phyloP scores from a whole-genome alignment of 2,888 invertebrate species.

The Polyploca ridens region DNA sequence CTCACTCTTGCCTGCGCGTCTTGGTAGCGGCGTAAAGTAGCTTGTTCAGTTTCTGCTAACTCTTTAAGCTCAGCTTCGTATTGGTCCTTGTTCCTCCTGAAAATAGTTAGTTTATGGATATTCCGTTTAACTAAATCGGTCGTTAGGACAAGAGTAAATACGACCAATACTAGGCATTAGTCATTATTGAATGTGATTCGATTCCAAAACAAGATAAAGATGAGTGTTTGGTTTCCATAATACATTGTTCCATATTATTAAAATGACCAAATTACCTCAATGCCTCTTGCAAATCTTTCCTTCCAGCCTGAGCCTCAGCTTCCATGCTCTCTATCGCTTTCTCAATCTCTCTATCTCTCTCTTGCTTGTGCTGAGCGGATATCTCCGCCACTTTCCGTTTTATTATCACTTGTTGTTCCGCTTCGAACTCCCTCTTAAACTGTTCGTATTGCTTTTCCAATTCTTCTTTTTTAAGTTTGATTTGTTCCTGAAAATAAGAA shows the following conservation, averaged over 20 bases:
- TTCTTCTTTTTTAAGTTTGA: slow-evolving; percentile 85
- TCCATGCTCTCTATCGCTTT: slow-evolving; percentile 88
- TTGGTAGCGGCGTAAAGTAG: slow-evolving; percentile 87
- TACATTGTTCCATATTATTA: no score
- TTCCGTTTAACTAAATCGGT: no score
- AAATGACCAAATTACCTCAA: slow-evolving; percentile 58
- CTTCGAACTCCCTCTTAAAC: slow-evolving; percentile 86
- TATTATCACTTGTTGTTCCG: slow-evolving; percentile 85
- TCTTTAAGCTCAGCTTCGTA: slow-evolving; percentile 89
- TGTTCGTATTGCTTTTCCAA: slow-evolving; percentile 85
- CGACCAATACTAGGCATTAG: no score
- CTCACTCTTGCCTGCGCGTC: slow-evolving; percentile 87
- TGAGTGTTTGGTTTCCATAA: not conserved
- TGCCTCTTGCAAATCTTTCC: slow-evolving; percentile 86
- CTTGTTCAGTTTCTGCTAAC: slow-evolving; percentile 87
- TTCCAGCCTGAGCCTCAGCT: slow-evolving; percentile 85
- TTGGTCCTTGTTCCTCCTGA: slow-evolving; percentile 90
- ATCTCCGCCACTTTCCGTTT: slow-evolving; percentile 88
- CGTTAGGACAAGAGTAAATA: no score
- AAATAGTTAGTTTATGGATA: slow-evolving; percentile 5
- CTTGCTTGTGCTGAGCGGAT: slow-evolving; percentile 87
- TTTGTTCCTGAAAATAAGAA: slow-evolving; percentile 54
- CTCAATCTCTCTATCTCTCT: slow-evolving; percentile 92
- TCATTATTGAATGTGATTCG: no score
- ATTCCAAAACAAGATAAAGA: not conserved